Evolutionary conservation across 2,888 invertebrate genomes (phyloP), one percentile per base, ranked within the genome.

Genomic region (Lathronympha strigana): DNA sequence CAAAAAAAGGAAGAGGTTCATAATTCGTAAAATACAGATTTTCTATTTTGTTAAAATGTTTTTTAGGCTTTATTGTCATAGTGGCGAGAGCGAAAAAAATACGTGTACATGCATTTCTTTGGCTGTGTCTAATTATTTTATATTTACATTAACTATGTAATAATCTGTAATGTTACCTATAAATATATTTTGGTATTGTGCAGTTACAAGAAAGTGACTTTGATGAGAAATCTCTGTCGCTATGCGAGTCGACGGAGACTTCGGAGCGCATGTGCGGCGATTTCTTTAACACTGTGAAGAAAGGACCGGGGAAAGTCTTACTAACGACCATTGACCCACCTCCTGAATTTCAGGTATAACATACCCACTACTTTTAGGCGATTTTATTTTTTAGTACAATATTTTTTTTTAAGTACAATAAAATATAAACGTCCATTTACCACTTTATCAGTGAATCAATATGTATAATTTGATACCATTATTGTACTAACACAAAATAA

Each of bases 201-300:
- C 84, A 95, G 95, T 93, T 95, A 85, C 95, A 95, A 88, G 96
- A 96, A 84, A 97, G 96, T 84, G 97, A 97, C 84, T 95, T 95
- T 77, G 96, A 96, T 84, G 94, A 94, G 71, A 93, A 93, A 80
- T 95, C 95, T 53, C 90, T 96, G 68, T 96, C 96, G n/a, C 94
- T 95, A 81, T 94, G 95, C 75, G 96, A 96, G 86, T 96, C 96
- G 11, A 91, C 95, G 73, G 96, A 96, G 83, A 94, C 95, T 64
- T 95, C 96, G 4, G 96, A 96, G 71, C 89, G 94, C 28, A 96
- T 96, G 94, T 95, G 95, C 74, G 95, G 95, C 13, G 96, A 96
- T 82, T 95, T 96, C 85, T 96, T 96, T 79, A 96, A 96, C 80
- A 96, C 96, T 1, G 90, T 96, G 69, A 96, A 96, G 80, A 96